Evolutionary conservation across 2,888 invertebrate genomes (phyloP), one percentile per base, ranked within the genome.

Genomic region (Tenthredo scrophulariae): DNA sequence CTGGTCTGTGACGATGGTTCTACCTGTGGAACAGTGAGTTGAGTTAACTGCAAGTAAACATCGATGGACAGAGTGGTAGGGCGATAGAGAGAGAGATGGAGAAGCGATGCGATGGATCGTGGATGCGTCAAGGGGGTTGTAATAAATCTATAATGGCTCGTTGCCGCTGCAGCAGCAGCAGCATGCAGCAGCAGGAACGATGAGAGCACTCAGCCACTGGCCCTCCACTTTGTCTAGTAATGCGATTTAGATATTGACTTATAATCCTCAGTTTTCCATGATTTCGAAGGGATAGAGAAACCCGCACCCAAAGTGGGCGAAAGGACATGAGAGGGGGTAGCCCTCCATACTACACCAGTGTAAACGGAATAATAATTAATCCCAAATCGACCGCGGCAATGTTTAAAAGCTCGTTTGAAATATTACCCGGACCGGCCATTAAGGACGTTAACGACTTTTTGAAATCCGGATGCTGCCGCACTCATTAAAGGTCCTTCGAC

Each of bases 371-470:
- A 85, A 85, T 83, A 85, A 85, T 85, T 83, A 67, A 85, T 85
- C 54, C 82, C 50, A 62, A 85, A 72, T 72, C 40, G 72, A 40
- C 77, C 70, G 29, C 84, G 62, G 86, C 86, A 82, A 77, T 58
- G 85, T 87, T 88, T 85, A 87, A 88, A 88, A 87, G 87, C 87
- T 87, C 86, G 85, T 88, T 88, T 86, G 84, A 86, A 84, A 84
- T 84, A 86, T 87, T 83, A 83, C 86, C 40, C 37, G 79, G 29
- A 33, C 50, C 54, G 54, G 77, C 77, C 77, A 77, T 77, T 77
- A 77, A 86, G 84, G 46, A 43, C 85, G 86, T 88, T 87, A 86
- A 88, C 84, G 87, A 85, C 86, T 86, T 88, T 87, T 87, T 86
- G 84, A 86, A 85, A 87, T 85, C 84, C 80, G 82, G 79, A 72